Conservation (phyloP, 2,113 vertebrate genomes). For the Ictalurus furcatus region DNA sequence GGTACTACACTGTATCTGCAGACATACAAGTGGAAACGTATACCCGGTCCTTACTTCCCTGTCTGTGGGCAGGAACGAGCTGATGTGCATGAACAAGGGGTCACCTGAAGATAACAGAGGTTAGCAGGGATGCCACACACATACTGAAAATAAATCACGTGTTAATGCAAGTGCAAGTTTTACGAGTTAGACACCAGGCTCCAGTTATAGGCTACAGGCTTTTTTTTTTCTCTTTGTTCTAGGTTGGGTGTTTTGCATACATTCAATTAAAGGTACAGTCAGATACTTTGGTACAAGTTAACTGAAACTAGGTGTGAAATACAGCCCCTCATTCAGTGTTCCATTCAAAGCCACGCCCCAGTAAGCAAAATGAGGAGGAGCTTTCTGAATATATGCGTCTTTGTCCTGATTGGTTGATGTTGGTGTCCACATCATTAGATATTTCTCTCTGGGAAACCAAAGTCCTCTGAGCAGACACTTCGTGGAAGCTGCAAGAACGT, state of each 20-base stretch:
- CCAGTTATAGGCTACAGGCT: neutral
- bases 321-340: neutral
- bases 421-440: neutral
- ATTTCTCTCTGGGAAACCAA: neutral
- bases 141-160: constrained; percentile 12
- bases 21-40: constrained; percentile 61
- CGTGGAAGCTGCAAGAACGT: neutral
- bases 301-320: neutral
- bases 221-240: neutral
- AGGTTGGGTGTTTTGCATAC: neutral
- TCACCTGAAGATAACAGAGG: constrained; percentile 48
- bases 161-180: constrained; percentile 37
- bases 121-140: constrained; percentile 37
- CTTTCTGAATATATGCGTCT: neutral
- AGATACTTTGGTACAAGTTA: neutral
- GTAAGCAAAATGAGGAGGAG: neutral
- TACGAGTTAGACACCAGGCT: neutral
- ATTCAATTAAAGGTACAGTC: neutral
- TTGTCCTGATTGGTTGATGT: neutral
- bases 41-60: constrained; percentile 17
- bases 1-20: constrained; percentile 55
- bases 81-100: constrained; percentile 31
- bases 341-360: neutral
- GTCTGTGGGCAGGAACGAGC: constrained; percentile 13
- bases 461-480: neutral